phyloP scores from a whole-genome alignment of 2,113 vertebrate species.

The Hiodon tergisus region DNA sequence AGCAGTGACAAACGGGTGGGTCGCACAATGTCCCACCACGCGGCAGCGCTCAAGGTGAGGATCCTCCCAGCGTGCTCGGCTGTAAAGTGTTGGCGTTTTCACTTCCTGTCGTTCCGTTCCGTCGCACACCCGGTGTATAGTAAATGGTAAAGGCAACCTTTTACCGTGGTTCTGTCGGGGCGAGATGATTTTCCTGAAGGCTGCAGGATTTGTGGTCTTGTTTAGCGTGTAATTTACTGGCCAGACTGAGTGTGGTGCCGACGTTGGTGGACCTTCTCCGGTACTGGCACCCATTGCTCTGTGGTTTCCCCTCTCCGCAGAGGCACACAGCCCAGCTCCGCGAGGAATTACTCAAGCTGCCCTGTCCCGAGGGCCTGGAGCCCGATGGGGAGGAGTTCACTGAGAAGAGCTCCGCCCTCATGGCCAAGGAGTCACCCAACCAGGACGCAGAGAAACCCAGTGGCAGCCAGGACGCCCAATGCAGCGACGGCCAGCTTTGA shows the following conservation, averaged over 20 bases:
- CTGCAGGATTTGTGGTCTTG: neutral
- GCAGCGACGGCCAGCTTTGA: constrained; percentile 87
- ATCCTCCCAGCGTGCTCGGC: neutral
- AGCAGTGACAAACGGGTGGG: constrained; percentile 97
- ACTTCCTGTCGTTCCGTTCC: neutral
- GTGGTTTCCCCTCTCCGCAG: constrained; percentile 49
- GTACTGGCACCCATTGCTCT: too few species aligned
- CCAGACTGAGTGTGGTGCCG: too few species aligned
- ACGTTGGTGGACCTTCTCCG: too few species aligned
- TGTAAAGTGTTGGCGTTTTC: neutral
- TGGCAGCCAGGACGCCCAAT: constrained; percentile 79
- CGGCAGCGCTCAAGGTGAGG: constrained; percentile 90
- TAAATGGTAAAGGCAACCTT: neutral
- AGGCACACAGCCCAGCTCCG: constrained; percentile 92
- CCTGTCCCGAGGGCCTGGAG: constrained; percentile 89
- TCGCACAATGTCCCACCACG: constrained; percentile 97
- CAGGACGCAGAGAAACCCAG: constrained; percentile 80
- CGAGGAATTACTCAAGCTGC: constrained; percentile 92
- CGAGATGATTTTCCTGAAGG: neutral
- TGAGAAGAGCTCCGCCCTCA: constrained; percentile 68
- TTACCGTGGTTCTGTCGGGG: neutral
- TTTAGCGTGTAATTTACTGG: neutral
- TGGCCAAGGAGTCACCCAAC: constrained; percentile 69
- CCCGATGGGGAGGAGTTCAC: constrained; percentile 76
- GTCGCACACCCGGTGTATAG: neutral